phyloP scores from a whole-genome alignment of 2,113 vertebrate genomes.

The Oryctolagus cuniculus region DNA sequence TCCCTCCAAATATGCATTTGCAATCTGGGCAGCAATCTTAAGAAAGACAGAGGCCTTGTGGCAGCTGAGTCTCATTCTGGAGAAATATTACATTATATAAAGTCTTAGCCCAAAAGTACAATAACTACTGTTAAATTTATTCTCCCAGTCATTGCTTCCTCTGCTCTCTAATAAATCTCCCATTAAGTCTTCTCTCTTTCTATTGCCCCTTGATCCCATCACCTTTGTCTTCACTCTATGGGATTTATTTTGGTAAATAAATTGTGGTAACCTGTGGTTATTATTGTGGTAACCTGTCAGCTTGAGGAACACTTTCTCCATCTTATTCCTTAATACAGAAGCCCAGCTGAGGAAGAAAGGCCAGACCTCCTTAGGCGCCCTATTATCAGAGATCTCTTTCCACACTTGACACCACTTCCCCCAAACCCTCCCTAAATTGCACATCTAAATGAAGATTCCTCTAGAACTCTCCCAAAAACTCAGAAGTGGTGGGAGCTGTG shows the following conservation, averaged over 20 bases:
- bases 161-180: constrained; percentile 55
- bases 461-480: not conserved
- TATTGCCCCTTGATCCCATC: constrained; percentile 51
- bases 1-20: not conserved
- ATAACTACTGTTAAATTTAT: constrained; percentile 61
- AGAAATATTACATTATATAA: constrained; percentile 61
- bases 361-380: not conserved
- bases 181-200: constrained; percentile 28
- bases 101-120: constrained; percentile 57
- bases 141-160: constrained; percentile 51
- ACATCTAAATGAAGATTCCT: not conserved
- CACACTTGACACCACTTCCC: not conserved
- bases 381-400: constrained; percentile 1
- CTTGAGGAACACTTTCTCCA: not conserved
- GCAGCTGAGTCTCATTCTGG: constrained; percentile 59
- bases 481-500: not conserved
- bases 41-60: constrained; percentile 10
- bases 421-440: not conserved
- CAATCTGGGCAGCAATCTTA: constrained; percentile 39
- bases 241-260: constrained; percentile 24
- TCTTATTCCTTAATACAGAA: constrained; percentile 36
- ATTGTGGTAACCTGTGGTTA: constrained; percentile 52
- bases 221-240: constrained; percentile 34
- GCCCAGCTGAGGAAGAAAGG: not conserved
- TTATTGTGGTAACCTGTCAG: constrained; percentile 44